phyloP scores from a whole-genome alignment of 1,140 invertebrate genomes.

The Heterodera carotae region DNA sequence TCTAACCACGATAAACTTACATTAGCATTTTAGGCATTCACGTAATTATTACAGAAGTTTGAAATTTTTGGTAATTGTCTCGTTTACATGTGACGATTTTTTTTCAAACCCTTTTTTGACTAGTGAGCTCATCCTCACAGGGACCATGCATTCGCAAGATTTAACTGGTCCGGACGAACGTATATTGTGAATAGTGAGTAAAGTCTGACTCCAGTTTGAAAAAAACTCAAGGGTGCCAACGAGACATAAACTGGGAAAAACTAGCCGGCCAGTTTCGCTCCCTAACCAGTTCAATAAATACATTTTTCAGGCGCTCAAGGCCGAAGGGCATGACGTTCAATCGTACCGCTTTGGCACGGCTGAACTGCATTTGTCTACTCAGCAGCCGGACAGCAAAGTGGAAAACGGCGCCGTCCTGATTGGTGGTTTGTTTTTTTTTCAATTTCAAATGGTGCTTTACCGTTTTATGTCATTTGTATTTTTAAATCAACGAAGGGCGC shows the following conservation, averaged over 20 bases:
- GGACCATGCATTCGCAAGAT: no score
- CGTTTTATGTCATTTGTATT: not conserved
- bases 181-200: constrained; percentile 53
- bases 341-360: constrained; percentile 34
- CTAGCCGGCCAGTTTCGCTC: no score
- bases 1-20: no score
- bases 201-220: constrained; percentile 28
- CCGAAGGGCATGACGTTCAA: constrained; percentile 35
- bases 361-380: constrained; percentile 12
- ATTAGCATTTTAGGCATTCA: no score
- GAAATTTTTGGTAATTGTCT: no score
- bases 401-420: not conserved
- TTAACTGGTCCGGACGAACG: constrained; percentile 34
- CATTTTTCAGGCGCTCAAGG: constrained; percentile 46
- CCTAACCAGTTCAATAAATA: not conserved
- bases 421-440: not conserved
- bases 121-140: no score
- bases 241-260: not conserved
- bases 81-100: no score
- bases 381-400: not conserved
- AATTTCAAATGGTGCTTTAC: not conserved
- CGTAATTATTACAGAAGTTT: no score
- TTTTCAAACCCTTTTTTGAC: no score
- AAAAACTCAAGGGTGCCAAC: not conserved
- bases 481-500: no score